Percentiles rank a stretch among this genome's conserved stretches.
Conservation (phyloP, 2,797 vertebrate species). For the Harpagifer antarcticus region DNA sequence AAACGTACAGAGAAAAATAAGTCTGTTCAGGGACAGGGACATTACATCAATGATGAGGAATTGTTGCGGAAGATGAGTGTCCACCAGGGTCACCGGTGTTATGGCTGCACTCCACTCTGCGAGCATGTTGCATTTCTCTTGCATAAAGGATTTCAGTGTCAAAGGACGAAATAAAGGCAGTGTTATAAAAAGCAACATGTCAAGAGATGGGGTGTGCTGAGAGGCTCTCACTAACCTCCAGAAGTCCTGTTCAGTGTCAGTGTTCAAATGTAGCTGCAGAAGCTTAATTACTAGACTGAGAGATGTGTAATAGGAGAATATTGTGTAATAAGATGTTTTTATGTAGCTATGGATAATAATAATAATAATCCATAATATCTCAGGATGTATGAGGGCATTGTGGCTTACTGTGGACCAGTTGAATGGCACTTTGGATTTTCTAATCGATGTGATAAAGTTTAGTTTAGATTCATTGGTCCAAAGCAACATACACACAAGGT, state of each 20-base stretch:
- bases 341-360: neutral
- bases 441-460: slow-evolving; percentile 9
- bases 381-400: slow-evolving; percentile 1
- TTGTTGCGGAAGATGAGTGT: slow-evolving; percentile 49
- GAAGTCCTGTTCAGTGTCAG: neutral
- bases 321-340: neutral
- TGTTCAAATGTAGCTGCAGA: slow-evolving; percentile 6
- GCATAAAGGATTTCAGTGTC: slow-evolving; percentile 28
- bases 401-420: neutral
- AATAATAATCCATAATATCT: neutral
- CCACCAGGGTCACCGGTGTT: slow-evolving; percentile 52
- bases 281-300: neutral
- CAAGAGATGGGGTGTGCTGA: neutral
- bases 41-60: slow-evolving; percentile 64
- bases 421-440: slow-evolving; percentile 9
- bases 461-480: slow-evolving; percentile 7
- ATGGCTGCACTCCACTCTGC: slow-evolving; percentile 12
- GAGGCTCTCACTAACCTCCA: neutral
- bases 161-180: slow-evolving; percentile 22
- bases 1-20: slow-evolving; percentile 42
- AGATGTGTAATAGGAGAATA: neutral
- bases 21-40: slow-evolving; percentile 65
- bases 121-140: slow-evolving; percentile 29
- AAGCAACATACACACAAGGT: neutral
- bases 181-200: slow-evolving; percentile 18